Base-by-base conservation (phyloP, 2,113 vertebrate species). In the Oophaga pumilio region DNA sequence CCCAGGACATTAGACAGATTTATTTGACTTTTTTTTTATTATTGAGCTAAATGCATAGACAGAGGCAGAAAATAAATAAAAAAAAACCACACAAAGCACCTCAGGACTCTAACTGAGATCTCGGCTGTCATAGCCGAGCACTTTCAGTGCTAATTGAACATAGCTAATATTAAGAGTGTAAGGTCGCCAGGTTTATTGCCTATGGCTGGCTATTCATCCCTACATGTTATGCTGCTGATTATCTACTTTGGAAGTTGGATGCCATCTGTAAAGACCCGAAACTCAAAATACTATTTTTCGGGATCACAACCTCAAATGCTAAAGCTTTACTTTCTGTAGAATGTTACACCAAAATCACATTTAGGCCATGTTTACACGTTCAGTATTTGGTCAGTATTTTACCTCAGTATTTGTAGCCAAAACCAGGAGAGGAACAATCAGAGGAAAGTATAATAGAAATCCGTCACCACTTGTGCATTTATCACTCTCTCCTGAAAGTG, bases 21-120 rank as follows among this genome's bases (percentile, higher is more conserved):
- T 83, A 88, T 88, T 62, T 60, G 78, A 24, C 33, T 52, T 76
- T 87, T 79, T 86, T 66, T 68, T 79, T 79, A 53, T 78, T 66
- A 76, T 88, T 66, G 28, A 53, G 79, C 57, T 50, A 43, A 87
- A 83, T 50, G 69, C 49, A 68, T 52, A 50, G 28, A 64, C 28
- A 49, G 17, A 82, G 78, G 66, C 50, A 24, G 14, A 60, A 86
- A 50, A 69, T 18, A 60, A 82, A 73, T 82, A 57, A 0, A 20
- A 81, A 28, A 73, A 17, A 43, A 43, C 8, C n/a, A 69, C 33
- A 73, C 69, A 73, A 74, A 60, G 68, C 50, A 56, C 80, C 71
- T 4, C 8, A 71, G 76, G 77, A 33, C 57, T 71, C 10, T 59
- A 56, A 76, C 69, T 66, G 69, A 82, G 86, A 83, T 76, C 80